Percentiles rank a stretch among this genome's conserved stretches.
phyloP scores from a whole-genome alignment of 2,888 invertebrate genomes.

The Tubulanus polymorphus region DNA sequence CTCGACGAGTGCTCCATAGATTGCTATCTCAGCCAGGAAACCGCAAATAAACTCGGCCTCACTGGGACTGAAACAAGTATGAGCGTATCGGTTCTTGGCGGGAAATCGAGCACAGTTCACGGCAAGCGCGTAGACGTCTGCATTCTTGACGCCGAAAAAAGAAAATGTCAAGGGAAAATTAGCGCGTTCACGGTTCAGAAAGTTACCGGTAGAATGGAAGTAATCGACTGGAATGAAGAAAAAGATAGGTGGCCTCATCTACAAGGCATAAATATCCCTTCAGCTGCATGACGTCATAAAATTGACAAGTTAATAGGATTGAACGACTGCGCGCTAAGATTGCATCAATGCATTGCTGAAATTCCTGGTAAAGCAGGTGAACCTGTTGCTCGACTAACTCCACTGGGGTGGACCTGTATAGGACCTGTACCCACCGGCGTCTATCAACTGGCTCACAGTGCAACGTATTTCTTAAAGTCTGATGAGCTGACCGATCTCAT shows the following conservation, averaged over 20 bases:
- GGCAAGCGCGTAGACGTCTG: not conserved
- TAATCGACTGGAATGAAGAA: not conserved
- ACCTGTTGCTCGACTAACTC: constrained; percentile 15
- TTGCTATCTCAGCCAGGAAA: not conserved
- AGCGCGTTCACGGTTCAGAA: not conserved
- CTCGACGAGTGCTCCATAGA: not conserved
- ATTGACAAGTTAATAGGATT: not conserved
- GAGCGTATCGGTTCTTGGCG: not conserved
- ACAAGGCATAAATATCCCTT: not conserved
- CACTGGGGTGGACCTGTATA: constrained; percentile 21
- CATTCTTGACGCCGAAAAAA: not conserved
- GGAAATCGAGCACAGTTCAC: not conserved
- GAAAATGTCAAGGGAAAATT: not conserved
- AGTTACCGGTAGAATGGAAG: not conserved
- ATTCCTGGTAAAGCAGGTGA: constrained; percentile 17
- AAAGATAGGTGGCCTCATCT: not conserved
- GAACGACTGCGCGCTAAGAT: not conserved
- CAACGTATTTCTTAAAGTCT: not conserved
- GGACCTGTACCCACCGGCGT: constrained; percentile 2
- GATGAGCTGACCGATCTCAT: not conserved
- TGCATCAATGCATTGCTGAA: constrained; percentile 14
- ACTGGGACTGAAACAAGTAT: not conserved
- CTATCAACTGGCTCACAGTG: not conserved
- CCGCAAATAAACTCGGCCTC: not conserved
- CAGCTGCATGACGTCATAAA: no score